Evolutionary conservation across 2,797 vertebrate species (phyloP).

Genomic region (Sebastes diaconus): DNA sequence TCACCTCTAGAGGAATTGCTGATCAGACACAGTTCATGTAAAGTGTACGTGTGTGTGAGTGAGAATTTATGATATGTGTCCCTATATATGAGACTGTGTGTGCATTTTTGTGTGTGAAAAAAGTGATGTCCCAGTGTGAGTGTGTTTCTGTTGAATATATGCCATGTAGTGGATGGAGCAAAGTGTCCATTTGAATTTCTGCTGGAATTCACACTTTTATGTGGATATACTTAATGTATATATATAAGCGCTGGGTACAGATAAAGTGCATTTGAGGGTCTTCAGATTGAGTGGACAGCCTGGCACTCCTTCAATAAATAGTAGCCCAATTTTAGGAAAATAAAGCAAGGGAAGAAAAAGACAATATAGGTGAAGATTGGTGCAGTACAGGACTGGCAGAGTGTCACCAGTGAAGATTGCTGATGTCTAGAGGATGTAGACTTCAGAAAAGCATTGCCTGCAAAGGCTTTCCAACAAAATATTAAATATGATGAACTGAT

Average conservation of each 20-base stretch:
- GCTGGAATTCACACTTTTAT: neutral
- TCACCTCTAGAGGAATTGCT: conserved; percentile 79
- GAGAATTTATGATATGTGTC: conserved; percentile 68
- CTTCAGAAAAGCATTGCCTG: neutral
- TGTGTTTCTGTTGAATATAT: conserved; percentile 11
- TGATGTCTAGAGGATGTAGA: neutral
- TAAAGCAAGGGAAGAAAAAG: neutral
- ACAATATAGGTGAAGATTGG: neutral
- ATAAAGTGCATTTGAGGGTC: neutral
- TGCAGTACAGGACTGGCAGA: neutral
- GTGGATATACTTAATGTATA: neutral
- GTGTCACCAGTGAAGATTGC: neutral
- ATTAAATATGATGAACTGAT: neutral
- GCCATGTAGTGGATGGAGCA: neutral
- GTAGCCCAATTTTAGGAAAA: neutral
- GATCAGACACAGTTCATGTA: conserved; percentile 78
- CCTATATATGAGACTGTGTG: conserved; percentile 19
- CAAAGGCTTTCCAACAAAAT: neutral
- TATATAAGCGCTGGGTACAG: neutral
- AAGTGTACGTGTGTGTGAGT: conserved; percentile 59
- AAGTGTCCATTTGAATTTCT: conserved; percentile 1
- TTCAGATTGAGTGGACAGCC: neutral
- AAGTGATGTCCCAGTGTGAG: neutral
- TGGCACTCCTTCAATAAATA: neutral
- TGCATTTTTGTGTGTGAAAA: conserved; percentile 8